Evolutionary conservation across 2,888 invertebrate genomes (phyloP), one percentile per base, ranked within the genome.

Genomic region (Parochlus steinenii): DNA sequence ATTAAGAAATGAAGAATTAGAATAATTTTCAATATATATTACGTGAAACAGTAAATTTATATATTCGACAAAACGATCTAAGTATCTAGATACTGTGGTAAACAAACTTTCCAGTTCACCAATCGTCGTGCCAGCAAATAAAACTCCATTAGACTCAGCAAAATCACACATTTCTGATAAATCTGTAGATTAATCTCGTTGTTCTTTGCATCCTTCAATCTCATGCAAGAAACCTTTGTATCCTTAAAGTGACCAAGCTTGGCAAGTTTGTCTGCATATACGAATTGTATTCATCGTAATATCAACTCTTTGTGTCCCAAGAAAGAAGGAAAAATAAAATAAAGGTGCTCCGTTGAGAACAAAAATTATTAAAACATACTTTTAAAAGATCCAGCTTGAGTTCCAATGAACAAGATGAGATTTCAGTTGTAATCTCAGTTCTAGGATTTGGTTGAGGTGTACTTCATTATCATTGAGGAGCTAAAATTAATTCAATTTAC

Each of bases 91-190:
- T n/a, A n/a, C n/a, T n/a, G n/a, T n/a, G 71, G 44, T 72, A 70
- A 8, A 90, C 58, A 34, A 71, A 64, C 2, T 79, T 74, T 30
- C 67, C 62, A 0, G 61, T 38, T 73, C 75, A 0, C 97, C 95
- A 48, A 74, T 75, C 0, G 85, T 81, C 44, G 85, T 87, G 1
- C 93, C 95, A 0, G 86, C 83, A 41, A 92, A 56, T 10, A 39
- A 24, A 5, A 46, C 46, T 11, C 33, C 20, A 31, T 32, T 19
- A 8, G 33, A 27, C 10, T 29, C 19, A 6, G 32, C 19, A 8
- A 58, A 37, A 0, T 54, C 74, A 71, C 0, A 78, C 65, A 47
- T 63, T 54, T 50, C 71, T 71, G 54, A 65, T 71, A 25, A 65
- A 65, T 34, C 68, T 65, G 1, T 75, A 83, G 3, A 85, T 54